Evolutionary conservation across 2,113 vertebrate species (phyloP).

Genomic region (Serinus canaria): DNA sequence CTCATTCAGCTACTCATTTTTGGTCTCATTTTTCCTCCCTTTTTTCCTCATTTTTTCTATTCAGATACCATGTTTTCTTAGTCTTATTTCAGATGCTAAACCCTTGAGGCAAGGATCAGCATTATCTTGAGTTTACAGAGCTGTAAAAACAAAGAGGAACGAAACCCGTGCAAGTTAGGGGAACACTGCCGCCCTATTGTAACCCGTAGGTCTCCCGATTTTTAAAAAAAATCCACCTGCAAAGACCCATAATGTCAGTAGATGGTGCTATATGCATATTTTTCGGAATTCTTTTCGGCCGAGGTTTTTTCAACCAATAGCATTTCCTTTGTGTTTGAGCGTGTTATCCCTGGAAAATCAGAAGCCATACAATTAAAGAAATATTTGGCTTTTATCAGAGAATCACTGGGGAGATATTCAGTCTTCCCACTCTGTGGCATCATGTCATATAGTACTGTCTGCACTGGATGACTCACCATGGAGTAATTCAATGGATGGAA

Average conservation of each 20-base stretch:
- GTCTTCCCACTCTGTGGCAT: not conserved
- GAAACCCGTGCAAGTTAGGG: accelerated
- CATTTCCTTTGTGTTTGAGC: not conserved
- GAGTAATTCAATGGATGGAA: not conserved
- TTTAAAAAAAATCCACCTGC: not conserved
- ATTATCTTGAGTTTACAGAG: not conserved
- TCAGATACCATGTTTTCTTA: not conserved
- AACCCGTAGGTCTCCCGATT: not conserved
- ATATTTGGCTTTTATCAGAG: not conserved
- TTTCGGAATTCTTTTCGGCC: not conserved
- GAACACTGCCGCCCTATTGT: not conserved
- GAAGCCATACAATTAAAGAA: not conserved
- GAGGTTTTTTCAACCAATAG: not conserved
- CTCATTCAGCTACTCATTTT: not conserved
- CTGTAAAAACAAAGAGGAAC: not conserved
- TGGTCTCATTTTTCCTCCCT: not conserved
- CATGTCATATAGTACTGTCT: not conserved
- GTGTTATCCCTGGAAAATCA: not conserved
- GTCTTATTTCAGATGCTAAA: not conserved
- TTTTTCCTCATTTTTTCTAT: not conserved
- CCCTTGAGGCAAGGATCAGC: not conserved
- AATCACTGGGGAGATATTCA: not conserved
- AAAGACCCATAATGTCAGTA: not conserved
- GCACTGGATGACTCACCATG: not conserved
- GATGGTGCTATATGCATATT: conserved; percentile 45